phyloP scores from a whole-genome alignment of 2,113 vertebrate genomes.

The Boleophthalmus pectinirostris region DNA sequence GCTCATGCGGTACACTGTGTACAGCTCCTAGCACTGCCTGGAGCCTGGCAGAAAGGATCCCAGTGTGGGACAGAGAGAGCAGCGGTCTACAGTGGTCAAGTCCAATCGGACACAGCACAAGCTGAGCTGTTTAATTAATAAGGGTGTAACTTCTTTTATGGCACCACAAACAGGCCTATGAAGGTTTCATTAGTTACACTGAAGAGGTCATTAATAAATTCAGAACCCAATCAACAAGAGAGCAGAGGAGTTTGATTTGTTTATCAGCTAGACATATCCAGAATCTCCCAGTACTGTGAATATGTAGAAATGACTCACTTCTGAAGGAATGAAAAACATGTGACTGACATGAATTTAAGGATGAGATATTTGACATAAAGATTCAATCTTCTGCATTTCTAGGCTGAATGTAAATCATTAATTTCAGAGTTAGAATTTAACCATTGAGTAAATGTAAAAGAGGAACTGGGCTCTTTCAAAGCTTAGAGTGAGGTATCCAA shows the following conservation, averaged over 20 bases:
- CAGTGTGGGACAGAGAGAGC: constrained; percentile 5
- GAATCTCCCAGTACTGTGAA: constrained; percentile 3
- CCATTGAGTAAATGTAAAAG: neutral
- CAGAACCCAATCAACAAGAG: constrained; percentile 55
- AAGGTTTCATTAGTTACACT: constrained; percentile 61
- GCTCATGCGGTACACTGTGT: constrained; percentile 41
- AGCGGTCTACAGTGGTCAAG: constrained; percentile 14
- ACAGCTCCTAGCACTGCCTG: constrained; percentile 47
- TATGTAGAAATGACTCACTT: neutral
- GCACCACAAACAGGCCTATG: constrained; percentile 39
- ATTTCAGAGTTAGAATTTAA: neutral
- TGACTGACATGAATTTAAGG: neutral
- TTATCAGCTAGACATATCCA: constrained; percentile 41
- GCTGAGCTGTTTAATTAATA: constrained; percentile 62
- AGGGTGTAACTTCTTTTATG: constrained; percentile 55
- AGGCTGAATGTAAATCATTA: neutral
- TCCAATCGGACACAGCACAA: constrained; percentile 44
- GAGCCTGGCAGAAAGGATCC: constrained; percentile 31
- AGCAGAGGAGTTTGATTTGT: constrained; percentile 36
- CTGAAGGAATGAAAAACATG: neutral
- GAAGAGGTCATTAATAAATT: constrained; percentile 64
- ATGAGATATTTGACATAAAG: neutral
- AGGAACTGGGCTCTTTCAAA: neutral
- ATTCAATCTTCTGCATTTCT: neutral
- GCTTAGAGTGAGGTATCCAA: neutral